Evolutionary conservation across 37 sponge, comb jelly and placozoan genomes (phyloP).

Genomic region (Beroe ovata): DNA sequence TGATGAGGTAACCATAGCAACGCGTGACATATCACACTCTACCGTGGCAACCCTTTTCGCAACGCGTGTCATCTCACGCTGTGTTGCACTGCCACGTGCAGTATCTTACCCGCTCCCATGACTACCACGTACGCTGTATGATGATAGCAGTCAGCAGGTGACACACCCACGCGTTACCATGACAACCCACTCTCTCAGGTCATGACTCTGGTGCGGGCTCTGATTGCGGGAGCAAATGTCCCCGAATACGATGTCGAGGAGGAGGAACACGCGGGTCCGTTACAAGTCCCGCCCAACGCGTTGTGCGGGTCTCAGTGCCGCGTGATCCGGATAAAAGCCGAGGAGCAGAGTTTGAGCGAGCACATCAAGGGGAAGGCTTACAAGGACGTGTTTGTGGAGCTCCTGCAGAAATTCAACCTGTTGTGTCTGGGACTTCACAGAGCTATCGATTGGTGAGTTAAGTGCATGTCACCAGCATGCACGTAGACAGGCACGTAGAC

Average conservation of each 20-base stretch:
- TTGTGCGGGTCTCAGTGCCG: constrained; percentile 57
- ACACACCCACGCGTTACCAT: no score
- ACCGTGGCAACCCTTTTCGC: not conserved
- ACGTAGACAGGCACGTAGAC: no score
- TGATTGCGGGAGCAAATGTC: constrained; percentile 62
- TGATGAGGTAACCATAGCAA: constrained; percentile 30
- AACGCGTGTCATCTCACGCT: no score
- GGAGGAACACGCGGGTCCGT: constrained; percentile 53
- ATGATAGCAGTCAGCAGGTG: no score
- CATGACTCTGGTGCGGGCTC: constrained; percentile 58
- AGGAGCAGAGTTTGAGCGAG: constrained; percentile 52
- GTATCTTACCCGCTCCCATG: no score
- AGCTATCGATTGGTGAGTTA: constrained; percentile 10
- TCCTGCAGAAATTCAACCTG: constrained; percentile 65
- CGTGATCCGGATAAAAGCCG: constrained; percentile 58
- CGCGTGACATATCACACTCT: no score
- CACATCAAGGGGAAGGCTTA: constrained; percentile 65
- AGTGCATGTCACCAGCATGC: no score
- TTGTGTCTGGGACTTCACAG: constrained; percentile 34
- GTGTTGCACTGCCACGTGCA: no score
- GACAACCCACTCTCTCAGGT: constrained; percentile 23
- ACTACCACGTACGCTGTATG: no score
- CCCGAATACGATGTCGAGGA: constrained; percentile 65
- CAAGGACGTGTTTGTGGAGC: constrained; percentile 47
- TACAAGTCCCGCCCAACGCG: constrained; percentile 57